phyloP scores from a whole-genome alignment of 30 jellyfish, hydroid and myxozoan genomes.

The Calvadosia cruxmelitensis region DNA sequence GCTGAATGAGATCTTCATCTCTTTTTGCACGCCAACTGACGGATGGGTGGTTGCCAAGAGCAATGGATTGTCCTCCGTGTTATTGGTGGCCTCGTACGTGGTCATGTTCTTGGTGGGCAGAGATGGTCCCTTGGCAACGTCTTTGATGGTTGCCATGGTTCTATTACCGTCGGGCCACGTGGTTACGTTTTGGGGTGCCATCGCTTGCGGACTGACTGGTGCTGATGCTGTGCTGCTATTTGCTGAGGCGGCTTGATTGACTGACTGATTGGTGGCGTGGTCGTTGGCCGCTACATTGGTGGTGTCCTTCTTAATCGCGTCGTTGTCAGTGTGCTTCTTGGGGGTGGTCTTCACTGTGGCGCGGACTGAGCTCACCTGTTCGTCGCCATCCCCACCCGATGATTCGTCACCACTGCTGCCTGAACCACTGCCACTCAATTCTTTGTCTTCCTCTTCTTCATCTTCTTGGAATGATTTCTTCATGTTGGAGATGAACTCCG shows the following conservation, averaged over 20 bases:
- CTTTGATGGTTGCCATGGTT: neutral
- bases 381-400: neutral
- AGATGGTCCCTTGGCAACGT: neutral
- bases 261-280: neutral
- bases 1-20: neutral
- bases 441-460: conserved; percentile 5
- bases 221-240: neutral
- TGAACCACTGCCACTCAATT: conserved; percentile 47
- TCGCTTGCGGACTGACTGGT: neutral
- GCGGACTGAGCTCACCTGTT: neutral
- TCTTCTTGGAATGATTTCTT: conserved; percentile 20
- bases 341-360: neutral
- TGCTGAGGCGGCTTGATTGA: neutral
- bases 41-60: neutral
- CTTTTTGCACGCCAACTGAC: neutral
- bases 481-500: conserved; percentile 52
- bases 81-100: neutral
- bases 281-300: neutral
- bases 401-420: conserved; percentile 30
- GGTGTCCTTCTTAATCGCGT: neutral
- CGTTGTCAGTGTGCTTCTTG: neutral
- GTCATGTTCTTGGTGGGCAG: neutral
- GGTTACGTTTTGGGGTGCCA: neutral
- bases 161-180: neutral
- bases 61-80: neutral